phyloP scores from a whole-genome alignment of 1,140 invertebrate species.

The Temnothorax longispinosus region DNA sequence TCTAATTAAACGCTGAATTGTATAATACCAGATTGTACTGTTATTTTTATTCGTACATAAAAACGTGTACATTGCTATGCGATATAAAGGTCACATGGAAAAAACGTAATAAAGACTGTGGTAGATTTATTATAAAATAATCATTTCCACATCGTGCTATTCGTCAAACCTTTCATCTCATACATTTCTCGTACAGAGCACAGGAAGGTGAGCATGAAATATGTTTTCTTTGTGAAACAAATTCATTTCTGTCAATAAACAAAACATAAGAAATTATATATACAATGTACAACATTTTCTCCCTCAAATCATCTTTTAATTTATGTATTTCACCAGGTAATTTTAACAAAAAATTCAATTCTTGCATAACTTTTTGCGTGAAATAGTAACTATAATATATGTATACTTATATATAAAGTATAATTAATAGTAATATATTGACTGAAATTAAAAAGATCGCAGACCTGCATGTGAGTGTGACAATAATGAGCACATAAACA shows the following conservation, averaged over 20 bases:
- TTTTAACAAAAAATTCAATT: background rate
- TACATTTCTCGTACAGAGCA: background rate
- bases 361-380: background rate
- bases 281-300: slow-evolving; percentile 53
- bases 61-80: slow-evolving; percentile 78
- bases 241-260: slow-evolving; percentile 58
- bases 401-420: background rate
- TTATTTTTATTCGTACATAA: slow-evolving; percentile 83
- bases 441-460: slow-evolving; percentile 4
- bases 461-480: background rate
- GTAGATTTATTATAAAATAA: slow-evolving; percentile 66
- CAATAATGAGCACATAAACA: slow-evolving; percentile 2
- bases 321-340: slow-evolving; percentile 1
- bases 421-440: slow-evolving; percentile 12
- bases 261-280: slow-evolving; percentile 40
- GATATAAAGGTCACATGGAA: slow-evolving; percentile 74
- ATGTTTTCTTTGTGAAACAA: slow-evolving; percentile 43
- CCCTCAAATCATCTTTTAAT: background rate
- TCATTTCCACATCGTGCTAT: background rate
- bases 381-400: slow-evolving; percentile 4
- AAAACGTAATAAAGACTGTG: slow-evolving; percentile 84
- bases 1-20: slow-evolving; percentile 79
- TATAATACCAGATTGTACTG: slow-evolving; percentile 80
- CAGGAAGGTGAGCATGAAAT: slow-evolving; percentile 24
- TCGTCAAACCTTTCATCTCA: background rate